Base-by-base conservation (phyloP, 2,888 invertebrate species). In the Balanococcus diminutus region DNA sequence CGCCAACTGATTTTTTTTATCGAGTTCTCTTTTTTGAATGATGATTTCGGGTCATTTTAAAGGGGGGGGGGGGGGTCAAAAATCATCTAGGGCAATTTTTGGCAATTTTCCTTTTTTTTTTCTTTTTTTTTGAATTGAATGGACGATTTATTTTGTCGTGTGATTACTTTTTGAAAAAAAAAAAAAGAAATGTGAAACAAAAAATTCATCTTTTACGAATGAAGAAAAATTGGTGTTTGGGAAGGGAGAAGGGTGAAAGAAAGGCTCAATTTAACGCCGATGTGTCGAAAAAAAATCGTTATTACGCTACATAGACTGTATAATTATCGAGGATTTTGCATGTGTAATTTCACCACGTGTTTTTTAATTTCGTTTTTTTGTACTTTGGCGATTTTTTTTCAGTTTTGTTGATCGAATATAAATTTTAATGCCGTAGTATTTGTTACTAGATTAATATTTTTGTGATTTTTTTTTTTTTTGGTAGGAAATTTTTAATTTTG, bases 391-490 rank as follows among this genome's bases (percentile, higher is more conserved):
- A 22, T 19, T 56, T 56, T 56, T 56, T 56, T 56, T 56, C 8
- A 22, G 36, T 56, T 56, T 56, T 22, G 56, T 56, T 56, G 22
- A 56, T 56, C 56, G 56, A 56, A 56, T 4, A 56, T 56, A 0
- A 56, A 56, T 16, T 82, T 46, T 82, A 82, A 82, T 82, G 81
- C 51, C 14, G 81, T 82, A 51, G 46, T 82, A 51, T 82, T 82
- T 82, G 42, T 51, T 82, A 36, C 42, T 79, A 79, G 75, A 79
- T 72, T 72, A 72, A 31, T 79, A 36, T 36, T 32, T 79, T 75
- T 79, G n/a, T 79, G 19, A 79, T 79, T 16, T 19, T 79, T 79
- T 36, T 61, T 32, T 36, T 31, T 32, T 5, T 75, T 25, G 46
- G n/a, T 46, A 51, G 51, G n/a, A n/a, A 51, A 19, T 5, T 56